These are phyloP conservation scores for Lagenorhynchus albirostris DNA, from an alignment of 2,113 vertebrate species.

Conservation along the genomic window DNA sequence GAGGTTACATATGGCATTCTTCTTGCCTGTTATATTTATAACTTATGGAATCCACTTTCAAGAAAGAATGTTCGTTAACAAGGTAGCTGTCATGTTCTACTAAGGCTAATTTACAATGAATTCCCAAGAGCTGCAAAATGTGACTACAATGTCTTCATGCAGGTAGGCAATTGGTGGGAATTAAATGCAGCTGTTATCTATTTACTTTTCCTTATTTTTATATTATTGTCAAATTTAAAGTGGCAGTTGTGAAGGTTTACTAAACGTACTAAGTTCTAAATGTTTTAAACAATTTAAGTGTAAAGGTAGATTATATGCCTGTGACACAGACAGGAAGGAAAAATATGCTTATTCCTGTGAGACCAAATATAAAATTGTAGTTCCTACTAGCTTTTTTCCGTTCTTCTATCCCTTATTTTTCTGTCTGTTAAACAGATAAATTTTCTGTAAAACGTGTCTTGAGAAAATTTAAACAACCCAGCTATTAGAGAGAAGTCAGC, in stretches of 20 bases:
- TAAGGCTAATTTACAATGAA: not conserved
- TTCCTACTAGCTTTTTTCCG: not conserved
- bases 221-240: not conserved
- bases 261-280: not conserved
- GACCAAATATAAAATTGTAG: not conserved
- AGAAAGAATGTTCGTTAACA: not conserved
- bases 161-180: not conserved
- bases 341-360: not conserved
- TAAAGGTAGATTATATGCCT: not conserved
- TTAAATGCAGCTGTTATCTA: not conserved
- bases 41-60: not conserved
- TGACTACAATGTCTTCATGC: not conserved
- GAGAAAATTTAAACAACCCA: not conserved
- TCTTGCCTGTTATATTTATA: conserved; percentile 11
- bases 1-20: conserved; percentile 14
- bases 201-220: not conserved
- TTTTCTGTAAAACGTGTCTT: not conserved
- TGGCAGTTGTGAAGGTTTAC: not conserved
- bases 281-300: not conserved
- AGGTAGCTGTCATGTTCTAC: not conserved
- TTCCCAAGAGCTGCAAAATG: not conserved
- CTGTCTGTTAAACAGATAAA: not conserved
- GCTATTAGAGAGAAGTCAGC: not conserved
- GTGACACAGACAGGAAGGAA: not conserved
- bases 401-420: not conserved